Base-by-base conservation (phyloP, 2,888 invertebrate species). In the Mythimna loreyi region DNA sequence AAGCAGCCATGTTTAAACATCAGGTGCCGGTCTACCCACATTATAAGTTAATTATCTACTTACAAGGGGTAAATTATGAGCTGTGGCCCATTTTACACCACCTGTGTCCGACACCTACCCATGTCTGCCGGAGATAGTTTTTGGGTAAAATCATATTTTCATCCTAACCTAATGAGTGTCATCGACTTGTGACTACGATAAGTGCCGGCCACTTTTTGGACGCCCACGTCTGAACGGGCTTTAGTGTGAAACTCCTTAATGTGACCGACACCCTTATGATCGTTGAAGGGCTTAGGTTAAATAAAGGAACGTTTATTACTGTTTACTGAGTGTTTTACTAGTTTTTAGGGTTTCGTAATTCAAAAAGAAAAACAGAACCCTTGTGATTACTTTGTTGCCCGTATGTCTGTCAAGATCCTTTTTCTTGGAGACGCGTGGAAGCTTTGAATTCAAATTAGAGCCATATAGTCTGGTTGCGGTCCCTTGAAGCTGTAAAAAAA, bases 21-120 rank as follows among this genome's bases (percentile, higher is more conserved):
- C 62, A 68, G 64, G 47, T 61, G 55, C 7, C 6, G 65, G 49
- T 50, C n/a, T 30, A 55, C 40, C 23, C 43, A 58, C 50, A 45
- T 69, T 45, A 45, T 56, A 63, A 61, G 21, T 58, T 64, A 61
- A 63, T 63, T 72, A 57, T 66, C 36, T 63, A 60, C 62, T 65
- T 55, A 71, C 53, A 63, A 58, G 68, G 66, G 65, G 72, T 68
- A 58, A 58, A 66, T 64, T 59, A 81, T 65, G 67, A 50, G 21
- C 49, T 65, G 65, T 63, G 66, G 61, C 61, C 78, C 68, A 68
- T 81, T 81, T 72, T 81, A 72, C 49, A 66, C 21, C 79, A 80
- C 82, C 79, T 80, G 79, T 19, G 73, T 43, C 74, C 47, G 53
- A 47, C 50, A 23, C 33, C n/a, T 4, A 67, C 36, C 57, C 25